Conservation (phyloP, 2,888 invertebrate genomes). For the Mythimna ferrago region DNA sequence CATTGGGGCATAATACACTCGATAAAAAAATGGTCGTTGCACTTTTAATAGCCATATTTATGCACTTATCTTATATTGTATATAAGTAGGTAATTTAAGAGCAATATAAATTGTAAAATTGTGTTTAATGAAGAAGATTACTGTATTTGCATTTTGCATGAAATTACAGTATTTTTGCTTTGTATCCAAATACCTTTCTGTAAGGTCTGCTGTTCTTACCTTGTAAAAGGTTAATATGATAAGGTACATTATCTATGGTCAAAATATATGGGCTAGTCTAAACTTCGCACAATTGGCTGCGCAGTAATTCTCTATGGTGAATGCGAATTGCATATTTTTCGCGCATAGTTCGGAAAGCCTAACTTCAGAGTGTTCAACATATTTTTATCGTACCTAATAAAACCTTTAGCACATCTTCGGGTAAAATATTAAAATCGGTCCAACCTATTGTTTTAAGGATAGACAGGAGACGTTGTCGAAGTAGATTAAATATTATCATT, state of each 20-base stretch:
- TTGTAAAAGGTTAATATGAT: neutral
- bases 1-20: slow-evolving; percentile 29
- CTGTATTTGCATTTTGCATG: slow-evolving; percentile 19
- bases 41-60: slow-evolving; percentile 34
- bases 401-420: neutral
- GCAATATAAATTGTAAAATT: slow-evolving; percentile 23
- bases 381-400: no score
- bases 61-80: slow-evolving; percentile 21
- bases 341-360: no score
- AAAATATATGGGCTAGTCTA: no score
- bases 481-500: neutral
- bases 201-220: neutral
- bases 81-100: slow-evolving; percentile 4
- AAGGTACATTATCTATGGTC: no score
- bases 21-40: slow-evolving; percentile 44
- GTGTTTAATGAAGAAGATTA: slow-evolving; percentile 34
- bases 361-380: no score
- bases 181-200: neutral
- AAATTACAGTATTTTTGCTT: neutral
- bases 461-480: neutral
- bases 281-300: no score
- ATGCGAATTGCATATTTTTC: no score
- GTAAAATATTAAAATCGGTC: neutral
- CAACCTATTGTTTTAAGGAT: neutral
- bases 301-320: no score